Evolutionary conservation across 2,888 invertebrate species (phyloP).

Genomic region (Polyommatus iphigenia): DNA sequence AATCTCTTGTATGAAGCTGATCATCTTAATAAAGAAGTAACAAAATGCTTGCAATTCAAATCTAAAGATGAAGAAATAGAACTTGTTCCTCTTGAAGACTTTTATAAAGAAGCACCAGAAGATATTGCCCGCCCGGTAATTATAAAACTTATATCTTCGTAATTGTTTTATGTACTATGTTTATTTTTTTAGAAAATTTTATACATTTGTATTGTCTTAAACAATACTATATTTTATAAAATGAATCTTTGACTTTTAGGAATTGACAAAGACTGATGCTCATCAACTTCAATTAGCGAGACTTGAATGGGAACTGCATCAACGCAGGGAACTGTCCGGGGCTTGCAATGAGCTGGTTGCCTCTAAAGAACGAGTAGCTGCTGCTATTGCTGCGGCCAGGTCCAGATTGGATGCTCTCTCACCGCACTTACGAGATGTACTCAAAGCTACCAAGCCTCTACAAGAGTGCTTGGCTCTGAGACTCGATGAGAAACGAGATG

Average conservation of each 20-base stretch:
- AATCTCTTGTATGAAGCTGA: conserved; percentile 96
- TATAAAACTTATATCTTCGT: neutral
- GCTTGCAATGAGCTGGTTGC: conserved; percentile 87
- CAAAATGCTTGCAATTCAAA: conserved; percentile 95
- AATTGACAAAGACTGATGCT: conserved; percentile 83
- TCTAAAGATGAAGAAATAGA: conserved; percentile 97
- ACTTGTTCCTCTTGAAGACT: conserved; percentile 90
- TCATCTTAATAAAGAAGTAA: conserved; percentile 96
- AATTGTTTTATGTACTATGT: neutral
- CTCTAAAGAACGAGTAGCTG: conserved; percentile 87
- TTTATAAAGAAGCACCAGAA: conserved; percentile 88
- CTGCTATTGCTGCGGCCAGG: conserved; percentile 87
- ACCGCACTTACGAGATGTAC: conserved; percentile 84
- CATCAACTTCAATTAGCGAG: conserved; percentile 92
- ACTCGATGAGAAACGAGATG: conserved; percentile 88
- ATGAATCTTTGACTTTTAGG: conserved; percentile 61
- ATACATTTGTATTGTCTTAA: neutral
- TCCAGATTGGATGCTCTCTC: conserved; percentile 89
- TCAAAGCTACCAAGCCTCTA: conserved; percentile 90
- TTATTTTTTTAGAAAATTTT: too few relatives aligned
- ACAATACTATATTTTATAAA: neutral
- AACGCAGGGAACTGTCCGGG: conserved; percentile 90
- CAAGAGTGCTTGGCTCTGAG: conserved; percentile 92
- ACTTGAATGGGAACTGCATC: conserved; percentile 94
- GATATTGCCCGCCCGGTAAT: conserved; percentile 84